Evolutionary conservation across 2,888 invertebrate species (phyloP).

Genomic region (Pachliopta kotzebuea): DNA sequence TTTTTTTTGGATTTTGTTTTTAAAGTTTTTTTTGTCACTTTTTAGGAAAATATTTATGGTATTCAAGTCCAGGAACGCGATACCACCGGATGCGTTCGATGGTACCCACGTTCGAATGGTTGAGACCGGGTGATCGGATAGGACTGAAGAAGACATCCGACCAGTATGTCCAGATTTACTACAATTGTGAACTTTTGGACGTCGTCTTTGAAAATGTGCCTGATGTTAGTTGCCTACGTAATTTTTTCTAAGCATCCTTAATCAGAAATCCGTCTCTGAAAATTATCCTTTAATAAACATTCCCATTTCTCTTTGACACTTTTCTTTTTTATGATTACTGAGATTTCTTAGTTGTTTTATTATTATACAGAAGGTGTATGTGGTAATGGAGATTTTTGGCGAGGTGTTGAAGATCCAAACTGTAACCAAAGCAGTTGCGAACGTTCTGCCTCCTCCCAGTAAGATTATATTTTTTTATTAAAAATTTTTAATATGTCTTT

Average conservation of each 20-base stretch:
- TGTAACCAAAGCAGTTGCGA: slow-evolving; percentile 69
- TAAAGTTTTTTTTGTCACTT: slow-evolving; percentile 20
- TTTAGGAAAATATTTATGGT: slow-evolving; percentile 60
- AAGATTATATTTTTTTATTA: slow-evolving; percentile 28
- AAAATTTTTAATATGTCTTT: neutral
- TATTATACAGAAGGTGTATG: slow-evolving; percentile 85
- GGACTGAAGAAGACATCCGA: slow-evolving; percentile 87
- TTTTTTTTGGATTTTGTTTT: no score
- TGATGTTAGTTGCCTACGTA: slow-evolving; percentile 75
- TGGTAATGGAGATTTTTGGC: slow-evolving; percentile 91
- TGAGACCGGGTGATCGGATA: slow-evolving; percentile 88
- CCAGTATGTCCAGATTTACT: slow-evolving; percentile 85
- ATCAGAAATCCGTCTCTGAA: neutral
- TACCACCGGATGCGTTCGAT: slow-evolving; percentile 50
- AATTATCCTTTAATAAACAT: neutral
- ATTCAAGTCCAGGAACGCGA: slow-evolving; percentile 45
- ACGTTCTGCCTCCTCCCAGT: slow-evolving; percentile 45
- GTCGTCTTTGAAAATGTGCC: slow-evolving; percentile 88
- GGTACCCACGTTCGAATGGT: slow-evolving; percentile 86
- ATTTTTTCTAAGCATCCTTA: no score
- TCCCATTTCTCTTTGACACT: neutral
- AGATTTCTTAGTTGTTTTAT: neutral
- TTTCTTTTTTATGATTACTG: no score
- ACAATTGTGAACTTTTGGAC: slow-evolving; percentile 91
- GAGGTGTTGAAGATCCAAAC: slow-evolving; percentile 88